These are phyloP conservation scores for Polypedilum pembai DNA, from an alignment of 1,140 invertebrate genomes.

Conservation along the genomic window DNA sequence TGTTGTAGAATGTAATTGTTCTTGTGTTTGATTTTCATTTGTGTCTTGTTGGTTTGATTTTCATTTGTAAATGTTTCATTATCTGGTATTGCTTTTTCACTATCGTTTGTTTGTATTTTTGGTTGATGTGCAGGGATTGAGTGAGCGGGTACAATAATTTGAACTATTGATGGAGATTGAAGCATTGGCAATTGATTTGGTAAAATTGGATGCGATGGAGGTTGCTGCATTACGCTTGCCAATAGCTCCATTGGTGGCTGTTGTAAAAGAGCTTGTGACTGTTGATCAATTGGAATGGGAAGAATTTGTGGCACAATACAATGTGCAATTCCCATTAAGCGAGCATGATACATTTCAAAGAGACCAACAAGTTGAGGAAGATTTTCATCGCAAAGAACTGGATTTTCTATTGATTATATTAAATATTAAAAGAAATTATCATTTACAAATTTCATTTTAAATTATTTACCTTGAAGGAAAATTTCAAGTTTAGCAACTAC, in stretches of 20 bases:
- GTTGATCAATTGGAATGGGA: constrained; percentile 44
- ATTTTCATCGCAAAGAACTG: constrained; percentile 61
- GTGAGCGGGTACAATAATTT: constrained; percentile 37
- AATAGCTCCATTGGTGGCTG: constrained; percentile 37
- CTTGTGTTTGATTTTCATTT: background rate
- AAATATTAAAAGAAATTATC: constrained; percentile 31
- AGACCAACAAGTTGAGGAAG: constrained; percentile 57
- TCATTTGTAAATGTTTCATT: background rate
- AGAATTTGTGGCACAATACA: constrained; percentile 49
- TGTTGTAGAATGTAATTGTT: background rate
- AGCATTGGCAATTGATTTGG: constrained; percentile 39
- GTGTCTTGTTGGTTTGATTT: background rate
- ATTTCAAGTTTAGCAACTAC: constrained; percentile 66
- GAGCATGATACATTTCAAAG: constrained; percentile 59
- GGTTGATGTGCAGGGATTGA: background rate
- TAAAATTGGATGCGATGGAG: constrained; percentile 34
- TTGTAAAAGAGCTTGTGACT: constrained; percentile 40
- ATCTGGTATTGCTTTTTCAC: background rate
- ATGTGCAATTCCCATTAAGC: constrained; percentile 53
- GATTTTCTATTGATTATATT: constrained; percentile 56
- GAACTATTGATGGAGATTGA: constrained; percentile 34
- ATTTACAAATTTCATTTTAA: background rate
- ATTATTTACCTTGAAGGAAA: constrained; percentile 64
- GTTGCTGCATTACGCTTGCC: constrained; percentile 42
- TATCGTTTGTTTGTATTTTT: background rate